These are phyloP conservation scores for Lasaia peninsularis DNA, from an alignment of 1,140 invertebrate genomes.

Conservation along the genomic window DNA sequence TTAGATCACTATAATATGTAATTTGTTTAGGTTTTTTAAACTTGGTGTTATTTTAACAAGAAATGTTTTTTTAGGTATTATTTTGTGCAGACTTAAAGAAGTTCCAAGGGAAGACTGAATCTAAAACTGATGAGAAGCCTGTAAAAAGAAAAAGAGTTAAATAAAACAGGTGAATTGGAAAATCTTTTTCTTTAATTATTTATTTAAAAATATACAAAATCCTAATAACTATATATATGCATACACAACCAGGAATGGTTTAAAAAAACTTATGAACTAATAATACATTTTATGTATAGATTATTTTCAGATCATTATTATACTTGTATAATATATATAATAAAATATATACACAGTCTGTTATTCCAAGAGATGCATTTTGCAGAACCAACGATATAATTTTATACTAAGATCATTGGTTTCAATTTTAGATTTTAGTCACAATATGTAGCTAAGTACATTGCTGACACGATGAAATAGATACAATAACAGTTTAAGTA, in stretches of 20 bases:
- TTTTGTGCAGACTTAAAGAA: constrained; percentile 87
- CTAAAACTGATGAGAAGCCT: constrained; percentile 31
- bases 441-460: too few species aligned
- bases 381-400: too few species aligned
- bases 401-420: too few species aligned
- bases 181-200: not conserved
- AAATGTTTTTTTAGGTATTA: constrained; percentile 79
- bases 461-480: too few species aligned
- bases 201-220: not conserved
- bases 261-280: constrained; percentile 26
- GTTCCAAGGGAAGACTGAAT: constrained; percentile 73
- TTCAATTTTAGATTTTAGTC: too few species aligned
- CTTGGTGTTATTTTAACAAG: not conserved
- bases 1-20: not conserved
- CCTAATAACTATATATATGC: not conserved
- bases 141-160: constrained; percentile 48
- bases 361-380: too few species aligned
- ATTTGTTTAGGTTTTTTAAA: not conserved
- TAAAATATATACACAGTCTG: too few species aligned
- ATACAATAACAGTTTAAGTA: too few species aligned
- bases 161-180: constrained; percentile 30
- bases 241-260: constrained; percentile 56
- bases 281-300: too few species aligned
- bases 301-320: too few species aligned
- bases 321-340: too few species aligned